These are phyloP conservation scores for Sylvicola fuscatus DNA, from an alignment of 2,888 invertebrate genomes.

Conservation along the genomic window DNA sequence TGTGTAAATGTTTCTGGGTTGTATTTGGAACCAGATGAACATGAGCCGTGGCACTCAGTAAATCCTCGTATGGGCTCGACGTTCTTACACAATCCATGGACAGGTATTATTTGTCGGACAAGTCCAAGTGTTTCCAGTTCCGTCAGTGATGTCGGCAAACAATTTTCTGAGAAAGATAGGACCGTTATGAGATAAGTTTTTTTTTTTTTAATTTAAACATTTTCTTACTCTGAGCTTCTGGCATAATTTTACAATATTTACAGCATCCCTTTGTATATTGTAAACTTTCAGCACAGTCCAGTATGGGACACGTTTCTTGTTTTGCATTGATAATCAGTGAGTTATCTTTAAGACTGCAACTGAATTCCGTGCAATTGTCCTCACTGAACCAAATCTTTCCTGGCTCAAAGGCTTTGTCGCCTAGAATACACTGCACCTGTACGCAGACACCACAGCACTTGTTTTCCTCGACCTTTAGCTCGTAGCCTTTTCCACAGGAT, in stretches of 20 bases:
- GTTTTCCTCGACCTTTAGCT: slow-evolving; percentile 24
- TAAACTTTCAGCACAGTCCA: slow-evolving; percentile 33
- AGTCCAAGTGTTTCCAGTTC: slow-evolving; percentile 34
- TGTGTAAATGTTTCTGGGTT: slow-evolving; percentile 39
- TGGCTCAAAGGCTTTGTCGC: slow-evolving; percentile 27
- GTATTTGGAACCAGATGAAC: slow-evolving; percentile 47
- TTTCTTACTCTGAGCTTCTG: slow-evolving; percentile 26
- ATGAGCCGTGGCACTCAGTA: slow-evolving; percentile 48
- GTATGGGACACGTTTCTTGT: slow-evolving; percentile 36
- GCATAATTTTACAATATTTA: slow-evolving; percentile 34
- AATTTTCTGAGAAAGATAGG: slow-evolving; percentile 26
- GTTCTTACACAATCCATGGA: slow-evolving; percentile 45
- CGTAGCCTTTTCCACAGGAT: slow-evolving; percentile 31
- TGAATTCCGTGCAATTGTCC: slow-evolving; percentile 43
- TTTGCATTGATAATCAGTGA: slow-evolving; percentile 33
- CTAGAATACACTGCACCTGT: slow-evolving; percentile 34
- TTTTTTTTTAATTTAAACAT: no score
- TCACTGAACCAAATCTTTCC: slow-evolving; percentile 36
- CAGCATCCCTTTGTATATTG: slow-evolving; percentile 46
- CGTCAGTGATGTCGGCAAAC: slow-evolving; percentile 32
- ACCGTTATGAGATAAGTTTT: no score
- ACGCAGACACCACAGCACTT: slow-evolving; percentile 45
- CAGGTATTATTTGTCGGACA: slow-evolving; percentile 25
- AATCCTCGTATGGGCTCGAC: slow-evolving; percentile 33
- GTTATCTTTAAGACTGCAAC: slow-evolving; percentile 23